Evolutionary conservation across 2,888 invertebrate genomes (phyloP).

Genomic region (Synergus gifuensis): DNA sequence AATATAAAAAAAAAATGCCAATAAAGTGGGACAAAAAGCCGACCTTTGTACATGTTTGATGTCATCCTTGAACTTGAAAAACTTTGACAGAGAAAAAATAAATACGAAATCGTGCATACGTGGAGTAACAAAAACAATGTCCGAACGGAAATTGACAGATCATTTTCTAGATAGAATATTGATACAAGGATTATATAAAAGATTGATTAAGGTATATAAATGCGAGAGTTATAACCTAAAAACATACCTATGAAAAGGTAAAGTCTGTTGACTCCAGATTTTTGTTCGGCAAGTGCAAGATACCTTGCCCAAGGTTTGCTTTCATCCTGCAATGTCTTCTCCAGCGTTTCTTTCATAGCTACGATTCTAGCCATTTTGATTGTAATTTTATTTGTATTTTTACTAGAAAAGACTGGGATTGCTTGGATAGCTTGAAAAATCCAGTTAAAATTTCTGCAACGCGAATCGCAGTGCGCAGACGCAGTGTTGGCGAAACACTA

Average conservation of each 20-base stretch:
- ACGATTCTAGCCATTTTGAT: conserved; percentile 77
- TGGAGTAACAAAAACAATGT: neutral
- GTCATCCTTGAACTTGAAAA: conserved; percentile 18
- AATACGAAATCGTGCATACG: conserved; percentile 6
- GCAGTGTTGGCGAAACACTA: neutral
- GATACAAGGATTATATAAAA: neutral
- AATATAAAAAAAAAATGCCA: neutral
- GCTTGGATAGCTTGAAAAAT: neutral
- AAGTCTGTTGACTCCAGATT: conserved; percentile 86
- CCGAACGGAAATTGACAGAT: neutral
- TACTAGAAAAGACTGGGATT: neutral
- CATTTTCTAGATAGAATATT: neutral
- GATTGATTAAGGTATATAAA: conserved; percentile 40
- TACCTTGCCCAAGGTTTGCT: conserved; percentile 86
- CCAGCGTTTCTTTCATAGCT: conserved; percentile 81
- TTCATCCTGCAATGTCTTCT: conserved; percentile 83
- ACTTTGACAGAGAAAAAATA: neutral
- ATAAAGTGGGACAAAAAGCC: conserved; percentile 42
- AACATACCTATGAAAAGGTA: conserved; percentile 89
- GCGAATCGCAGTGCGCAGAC: neutral
- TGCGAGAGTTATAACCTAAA: conserved; percentile 56
- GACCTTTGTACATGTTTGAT: conserved; percentile 2
- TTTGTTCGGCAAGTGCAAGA: conserved; percentile 84
- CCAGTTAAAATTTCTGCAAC: neutral
- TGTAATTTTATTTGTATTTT: neutral